Evolutionary conservation across 2,797 vertebrate genomes (phyloP).

Genomic region (Pantherophis alleghaniensis): DNA sequence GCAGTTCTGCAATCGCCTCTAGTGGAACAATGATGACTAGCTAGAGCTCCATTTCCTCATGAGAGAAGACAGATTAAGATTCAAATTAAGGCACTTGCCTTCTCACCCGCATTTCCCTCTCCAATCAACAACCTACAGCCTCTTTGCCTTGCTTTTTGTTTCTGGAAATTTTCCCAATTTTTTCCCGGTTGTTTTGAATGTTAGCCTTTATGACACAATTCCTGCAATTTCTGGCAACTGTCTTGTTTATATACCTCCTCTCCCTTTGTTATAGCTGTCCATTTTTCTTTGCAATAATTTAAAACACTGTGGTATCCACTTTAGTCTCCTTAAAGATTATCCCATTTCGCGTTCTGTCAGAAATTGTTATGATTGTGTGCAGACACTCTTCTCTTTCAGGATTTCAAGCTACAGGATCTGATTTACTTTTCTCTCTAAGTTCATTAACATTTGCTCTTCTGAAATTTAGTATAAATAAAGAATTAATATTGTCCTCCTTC

Average conservation of each 20-base stretch:
- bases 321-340: neutral
- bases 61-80: neutral
- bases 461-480: neutral
- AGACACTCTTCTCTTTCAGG: neutral
- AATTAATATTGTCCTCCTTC: neutral
- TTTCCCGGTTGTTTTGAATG: neutral
- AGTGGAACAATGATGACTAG: neutral
- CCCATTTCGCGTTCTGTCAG: neutral
- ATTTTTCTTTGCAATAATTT: neutral
- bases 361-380: neutral
- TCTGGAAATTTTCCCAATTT: neutral
- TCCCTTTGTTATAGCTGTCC: neutral
- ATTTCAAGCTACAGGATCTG: neutral
- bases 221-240: neutral
- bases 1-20: neutral
- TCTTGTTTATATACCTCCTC: neutral
- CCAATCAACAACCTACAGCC: neutral
- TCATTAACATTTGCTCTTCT: neutral
- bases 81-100: neutral
- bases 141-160: neutral
- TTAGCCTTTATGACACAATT: neutral
- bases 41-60: neutral
- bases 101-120: neutral
- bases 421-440: neutral
- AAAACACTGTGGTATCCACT: neutral